Evolutionary conservation across 2,888 invertebrate genomes (phyloP).

Genomic region (Shargacucullia verbasci): DNA sequence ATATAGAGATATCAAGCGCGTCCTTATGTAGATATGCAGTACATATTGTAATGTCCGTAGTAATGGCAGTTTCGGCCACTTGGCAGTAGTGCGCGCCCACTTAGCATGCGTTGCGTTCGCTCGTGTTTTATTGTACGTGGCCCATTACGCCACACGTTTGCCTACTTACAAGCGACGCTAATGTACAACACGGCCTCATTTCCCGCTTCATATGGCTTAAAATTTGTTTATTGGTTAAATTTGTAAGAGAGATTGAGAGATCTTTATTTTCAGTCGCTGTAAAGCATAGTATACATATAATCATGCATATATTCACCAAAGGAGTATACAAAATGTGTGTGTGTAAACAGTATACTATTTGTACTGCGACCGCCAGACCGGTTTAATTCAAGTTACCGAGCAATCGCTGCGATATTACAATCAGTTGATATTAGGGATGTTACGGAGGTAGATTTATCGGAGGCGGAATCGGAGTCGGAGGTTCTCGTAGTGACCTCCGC

Average conservation of each 20-base stretch:
- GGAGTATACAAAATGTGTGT: too few relatives aligned
- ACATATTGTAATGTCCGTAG: slow-evolving; percentile 11
- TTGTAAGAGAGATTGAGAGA: not conserved
- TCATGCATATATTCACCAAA: too few relatives aligned
- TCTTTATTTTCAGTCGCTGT: not conserved
- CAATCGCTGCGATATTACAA: too few relatives aligned
- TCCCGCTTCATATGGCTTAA: slow-evolving; percentile 1
- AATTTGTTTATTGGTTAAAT: slow-evolving; percentile 13
- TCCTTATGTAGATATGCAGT: not conserved
- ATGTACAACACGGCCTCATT: slow-evolving; percentile 14
- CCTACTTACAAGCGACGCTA: slow-evolving; percentile 20
- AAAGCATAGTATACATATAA: not conserved
- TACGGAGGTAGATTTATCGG: too few relatives aligned
- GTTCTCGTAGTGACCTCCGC: too few relatives aligned
- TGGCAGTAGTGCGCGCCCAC: slow-evolving; percentile 6
- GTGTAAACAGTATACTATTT: too few relatives aligned
- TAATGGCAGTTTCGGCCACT: slow-evolving; percentile 8
- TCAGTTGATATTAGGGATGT: too few relatives aligned
- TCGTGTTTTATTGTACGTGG: slow-evolving; percentile 7
- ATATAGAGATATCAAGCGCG: slow-evolving; percentile 2
- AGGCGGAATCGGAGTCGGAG: too few relatives aligned
- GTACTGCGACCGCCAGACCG: too few relatives aligned
- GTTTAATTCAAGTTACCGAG: too few relatives aligned
- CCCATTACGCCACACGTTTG: slow-evolving; percentile 10
- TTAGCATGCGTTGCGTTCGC: slow-evolving; percentile 8